Base-by-base conservation (phyloP, 2,888 invertebrate species). In the Phengaris arion region DNA sequence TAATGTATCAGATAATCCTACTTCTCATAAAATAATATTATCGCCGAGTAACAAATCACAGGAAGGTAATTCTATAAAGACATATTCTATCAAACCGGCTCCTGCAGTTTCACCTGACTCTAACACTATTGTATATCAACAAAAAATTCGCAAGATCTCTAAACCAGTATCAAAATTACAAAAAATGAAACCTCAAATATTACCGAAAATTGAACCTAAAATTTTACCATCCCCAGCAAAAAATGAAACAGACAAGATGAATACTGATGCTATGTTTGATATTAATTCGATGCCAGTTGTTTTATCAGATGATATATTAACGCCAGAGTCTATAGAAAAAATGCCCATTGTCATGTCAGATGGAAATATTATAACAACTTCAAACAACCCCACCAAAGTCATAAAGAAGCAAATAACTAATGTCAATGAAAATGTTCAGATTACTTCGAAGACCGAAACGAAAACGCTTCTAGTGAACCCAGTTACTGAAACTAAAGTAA, bases 251-350 rank as follows among this genome's bases (percentile, higher is more conserved):
- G 80, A 80, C 72, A 72, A 74, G 12, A 74, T 78, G 6, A 79
- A 77, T 12, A 76, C 84, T 13, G 94, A 94, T 75, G 84, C 90
- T 76, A 87, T 95, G 79, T 95, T 96, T 79, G 96, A 97, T 84
- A 96, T 96, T 55, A 95, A 96, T 85, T 96, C 96, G 2, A 96
- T 96, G 96, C 96, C 96, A 1, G 96, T 96, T 78, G 96, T 96
- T 5, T 85, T 96, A 68, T 95, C 96, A 54, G 96, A 96, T 80
- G 96, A 96, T 81, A 94, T 95, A 64, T 86, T 96, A 77, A 95
- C 95, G 0, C 94, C 96, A 0, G 96, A 96, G 82, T 95, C 89
- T 81, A 95, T 96, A 74, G 95, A 96, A 80, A 95, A 95, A 82
- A 95, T 96, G 94, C 96, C 96, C 0, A 94, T 96, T 54, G 94